Base-by-base conservation (phyloP, 23 tunicate species). In the Aplidium turbinatum region DNA sequence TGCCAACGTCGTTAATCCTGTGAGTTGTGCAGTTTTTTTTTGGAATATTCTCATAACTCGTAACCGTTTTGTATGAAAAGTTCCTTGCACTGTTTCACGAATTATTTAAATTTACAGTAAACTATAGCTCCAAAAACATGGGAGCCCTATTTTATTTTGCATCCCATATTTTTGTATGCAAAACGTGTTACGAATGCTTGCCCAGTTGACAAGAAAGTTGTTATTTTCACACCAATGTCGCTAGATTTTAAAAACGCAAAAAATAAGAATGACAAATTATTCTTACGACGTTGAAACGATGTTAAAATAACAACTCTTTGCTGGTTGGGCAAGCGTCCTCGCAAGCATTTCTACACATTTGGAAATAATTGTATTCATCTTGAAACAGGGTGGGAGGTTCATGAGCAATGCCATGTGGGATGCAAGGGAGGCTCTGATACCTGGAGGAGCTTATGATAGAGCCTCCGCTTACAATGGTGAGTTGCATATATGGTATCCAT, bases 341-440 rank as follows among this genome's bases (percentile, higher is more conserved):
- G 11, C 20, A 13, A 57, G 11, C 24, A 57, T 13, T 57, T 57
- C 24, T n/a, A n/a, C n/a, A n/a, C n/a, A n/a, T n/a, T n/a, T n/a
- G n/a, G n/a, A n/a, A 63, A 6, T 63, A 31, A 13, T 63, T 31
- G 6, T 9, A 42, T 9, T 16, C 50, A 9, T 47, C 19, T 22
- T 47, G 19, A 57, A 57, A 1, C 70, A 90, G 87, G 93, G 93
- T 25, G 98, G 98, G 3, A 71, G 98, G 33, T 93, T 76, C 62
- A 86, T 86, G 93, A 85, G 93, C 72, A 93, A 67, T 45, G 85
- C 94, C 1, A 93, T 86, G 93, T 93, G 98, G 98, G 98, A 93
- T 70, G 98, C 98, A 3, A 85, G 88, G 50, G 98, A 93, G 47
- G 93, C 85, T 0, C 76, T 93, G 40, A 78, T 93, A 46, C 98